phyloP scores from a whole-genome alignment of 2,888 invertebrate species.

The Cerastis rubricosa region DNA sequence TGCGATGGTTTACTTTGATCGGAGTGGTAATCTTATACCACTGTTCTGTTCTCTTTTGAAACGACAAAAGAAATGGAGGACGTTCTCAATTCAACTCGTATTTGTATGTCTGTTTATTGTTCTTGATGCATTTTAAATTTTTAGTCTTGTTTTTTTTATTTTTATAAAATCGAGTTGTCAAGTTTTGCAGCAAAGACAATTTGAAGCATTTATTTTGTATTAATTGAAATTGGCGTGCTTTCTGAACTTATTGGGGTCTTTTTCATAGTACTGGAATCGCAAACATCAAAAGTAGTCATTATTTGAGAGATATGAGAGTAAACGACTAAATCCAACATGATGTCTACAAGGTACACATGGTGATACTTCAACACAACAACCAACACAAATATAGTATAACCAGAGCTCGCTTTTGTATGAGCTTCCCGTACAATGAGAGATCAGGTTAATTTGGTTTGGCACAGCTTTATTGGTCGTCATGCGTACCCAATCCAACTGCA shows the following conservation, averaged over 20 bases:
- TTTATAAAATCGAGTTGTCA: neutral
- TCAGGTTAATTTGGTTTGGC: no score
- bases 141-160: no score
- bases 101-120: no score
- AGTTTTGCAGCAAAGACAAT: neutral
- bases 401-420: no score
- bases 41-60: neutral
- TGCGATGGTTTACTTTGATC: neutral
- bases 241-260: neutral
- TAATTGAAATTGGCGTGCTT: no score
- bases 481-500: neutral
- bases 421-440: no score
- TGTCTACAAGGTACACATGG: neutral
- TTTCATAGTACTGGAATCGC: neutral
- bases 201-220: no score
- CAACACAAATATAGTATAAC: no score
- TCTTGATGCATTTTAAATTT: neutral
- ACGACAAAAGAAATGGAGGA: no score
- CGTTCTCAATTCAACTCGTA: no score
- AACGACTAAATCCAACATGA: neutral
- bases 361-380: no score
- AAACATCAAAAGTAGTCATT: neutral
- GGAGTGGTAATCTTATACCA: neutral
- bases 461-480: no score
- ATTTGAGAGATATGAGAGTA: neutral